A percentile compares a stretch with the other conserved stretches of the same genome.
Evolutionary conservation across 92 coral and sea anemone genomes (phyloP).

Genomic region (Actinernus sp.): DNA sequence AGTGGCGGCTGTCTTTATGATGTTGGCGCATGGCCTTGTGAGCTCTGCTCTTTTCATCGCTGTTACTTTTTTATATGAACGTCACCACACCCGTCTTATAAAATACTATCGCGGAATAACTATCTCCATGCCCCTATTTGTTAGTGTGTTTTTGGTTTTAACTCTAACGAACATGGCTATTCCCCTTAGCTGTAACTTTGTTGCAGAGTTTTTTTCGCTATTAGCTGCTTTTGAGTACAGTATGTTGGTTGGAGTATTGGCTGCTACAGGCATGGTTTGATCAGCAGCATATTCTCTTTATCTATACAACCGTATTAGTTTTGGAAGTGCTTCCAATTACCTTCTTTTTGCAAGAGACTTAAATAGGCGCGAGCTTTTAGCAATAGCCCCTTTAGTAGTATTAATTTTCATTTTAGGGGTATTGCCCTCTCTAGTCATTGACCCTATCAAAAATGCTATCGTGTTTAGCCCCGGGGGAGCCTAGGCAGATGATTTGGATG

Average conservation of each 20-base stretch:
- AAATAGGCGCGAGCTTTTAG: conserved; percentile 72
- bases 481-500: conserved; percentile 28
- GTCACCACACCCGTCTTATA: conserved; percentile 82
- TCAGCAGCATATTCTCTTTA: conserved; percentile 83
- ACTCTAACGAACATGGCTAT: conserved; percentile 78
- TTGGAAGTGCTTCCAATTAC: conserved; percentile 74
- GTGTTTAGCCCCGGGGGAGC: conserved; percentile 83
- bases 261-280: conserved; percentile 72
- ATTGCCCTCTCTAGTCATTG: conserved; percentile 70
- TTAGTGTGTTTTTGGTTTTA: conserved; percentile 65
- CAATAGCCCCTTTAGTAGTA: conserved; percentile 58
- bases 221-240: conserved; percentile 72
- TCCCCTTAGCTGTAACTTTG: conserved; percentile 89
- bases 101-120: conserved; percentile 82
- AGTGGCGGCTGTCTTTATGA: conserved; percentile 76
- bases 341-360: conserved; percentile 78
- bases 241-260: conserved; percentile 68
- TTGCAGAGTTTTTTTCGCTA: conserved; percentile 82
- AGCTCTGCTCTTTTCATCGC: conserved; percentile 87
- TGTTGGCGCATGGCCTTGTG: conserved; percentile 89
- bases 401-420: conserved; percentile 55
- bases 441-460: conserved; percentile 74
- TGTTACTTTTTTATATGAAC: conserved; percentile 79
- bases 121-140: conserved; percentile 82
- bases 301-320: conserved; percentile 78